Evolutionary conservation across 1,140 invertebrate genomes (phyloP).

Genomic region (Euwallacea fornicatus): DNA sequence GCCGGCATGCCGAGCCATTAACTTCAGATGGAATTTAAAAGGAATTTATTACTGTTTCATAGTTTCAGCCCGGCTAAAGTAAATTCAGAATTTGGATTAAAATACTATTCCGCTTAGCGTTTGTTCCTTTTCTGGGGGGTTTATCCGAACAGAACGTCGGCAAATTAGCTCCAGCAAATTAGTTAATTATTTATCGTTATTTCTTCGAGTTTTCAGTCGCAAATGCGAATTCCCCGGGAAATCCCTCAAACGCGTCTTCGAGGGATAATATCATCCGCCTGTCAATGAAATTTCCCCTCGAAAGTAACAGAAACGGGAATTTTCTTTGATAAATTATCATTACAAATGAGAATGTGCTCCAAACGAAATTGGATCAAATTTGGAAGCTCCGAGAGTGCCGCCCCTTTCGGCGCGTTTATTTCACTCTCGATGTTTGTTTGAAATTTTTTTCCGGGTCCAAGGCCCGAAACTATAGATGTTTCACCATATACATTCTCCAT

Average conservation of each 20-base stretch:
- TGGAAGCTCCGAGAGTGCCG: background rate
- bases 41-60: conserved; percentile 31
- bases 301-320: background rate
- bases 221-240: background rate
- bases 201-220: too few species aligned
- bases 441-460: too few species aligned
- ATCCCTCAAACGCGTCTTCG: background rate
- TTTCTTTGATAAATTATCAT: conserved; percentile 8
- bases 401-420: too few species aligned
- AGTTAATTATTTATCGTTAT: background rate
- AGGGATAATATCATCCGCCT: background rate
- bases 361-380: conserved; percentile 4
- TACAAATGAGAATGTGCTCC: conserved; percentile 3
- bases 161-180: conserved; percentile 2
- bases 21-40: conserved; percentile 26
- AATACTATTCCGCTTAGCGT: conserved; percentile 19
- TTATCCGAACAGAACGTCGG: background rate
- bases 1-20: conserved; percentile 23
- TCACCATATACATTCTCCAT: too few species aligned
- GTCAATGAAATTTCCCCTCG: background rate
- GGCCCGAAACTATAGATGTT: too few species aligned
- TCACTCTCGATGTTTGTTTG: too few species aligned
- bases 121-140: conserved; percentile 1
- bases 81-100: conserved; percentile 27
- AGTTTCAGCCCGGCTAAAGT: conserved; percentile 24